Evolutionary conservation across 2,797 vertebrate genomes (phyloP), one percentile per base, ranked within the genome.

Genomic region (Hippopotamyrus pictus): DNA sequence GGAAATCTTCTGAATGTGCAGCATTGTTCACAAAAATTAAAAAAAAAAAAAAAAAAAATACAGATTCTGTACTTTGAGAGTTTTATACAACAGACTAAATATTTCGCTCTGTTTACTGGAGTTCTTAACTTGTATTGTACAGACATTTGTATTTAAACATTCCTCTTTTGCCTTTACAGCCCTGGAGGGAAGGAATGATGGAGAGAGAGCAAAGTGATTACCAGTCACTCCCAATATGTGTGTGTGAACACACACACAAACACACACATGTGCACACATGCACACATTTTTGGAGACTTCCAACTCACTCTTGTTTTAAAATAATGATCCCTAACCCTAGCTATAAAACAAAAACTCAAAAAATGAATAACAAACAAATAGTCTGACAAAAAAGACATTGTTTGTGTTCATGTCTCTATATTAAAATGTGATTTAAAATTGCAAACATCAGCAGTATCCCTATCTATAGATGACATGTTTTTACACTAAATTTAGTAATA

Each of bases 1-100:
- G 97, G 97, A 98, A 98, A 97, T 97, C 95, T 95, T 96, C 97
- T 96, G 97, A 97, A 98, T 98, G 97, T 98, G 97, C 96, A 96
- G 88, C 92, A 96, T 96, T 96, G 96, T 97, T 96, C 46, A 62
- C 59, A 62, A 44, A 88, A 90, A 83, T 37, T 37, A 19, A 65
- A 95, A 96, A 94, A 59, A 25, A 82, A 89, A 86, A n/a, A 46
- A 73, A 88, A 95, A 96, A 94, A 94, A 96, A 96, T 95, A 96
- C 96, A 96, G 96, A 96, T 96, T 95, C 96, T 96, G 96, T 96
- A 96, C 96, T 96, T 97, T 96, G 50, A 85, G 73, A 91, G 95
- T 96, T 96, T 97, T 96, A 96, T 97, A 97, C 88, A 87, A 82
- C 89, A 88, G 94, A 96, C 96, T 95, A 95, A 94, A 95, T 95